phyloP scores from a whole-genome alignment of 2,797 vertebrate species.

The Kryptopterus vitreolus region DNA sequence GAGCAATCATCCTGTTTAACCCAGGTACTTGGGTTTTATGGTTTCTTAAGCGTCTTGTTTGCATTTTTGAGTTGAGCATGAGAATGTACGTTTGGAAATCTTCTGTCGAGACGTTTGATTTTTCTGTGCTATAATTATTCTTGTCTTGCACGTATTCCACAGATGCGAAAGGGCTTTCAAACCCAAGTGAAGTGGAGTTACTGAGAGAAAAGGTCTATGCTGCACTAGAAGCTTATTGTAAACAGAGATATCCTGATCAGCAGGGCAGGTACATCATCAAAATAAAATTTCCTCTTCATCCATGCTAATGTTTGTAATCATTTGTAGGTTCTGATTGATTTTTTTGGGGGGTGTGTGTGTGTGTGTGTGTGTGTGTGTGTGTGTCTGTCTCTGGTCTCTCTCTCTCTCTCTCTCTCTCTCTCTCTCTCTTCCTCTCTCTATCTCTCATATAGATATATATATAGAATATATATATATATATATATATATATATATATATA shows the following conservation, averaged over 20 bases:
- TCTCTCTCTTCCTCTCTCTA: too few relatives aligned
- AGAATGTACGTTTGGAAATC: not conserved
- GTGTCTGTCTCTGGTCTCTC: too few relatives aligned
- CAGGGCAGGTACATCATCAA: slow-evolving; percentile 81
- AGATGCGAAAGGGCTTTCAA: slow-evolving; percentile 93
- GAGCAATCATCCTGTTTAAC: slow-evolving; percentile 89
- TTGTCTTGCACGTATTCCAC: not conserved
- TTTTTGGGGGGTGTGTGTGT: too few relatives aligned
- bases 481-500: too few relatives aligned
- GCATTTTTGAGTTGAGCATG: not conserved
- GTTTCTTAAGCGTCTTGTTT: not conserved
- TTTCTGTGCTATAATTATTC: too few relatives aligned
- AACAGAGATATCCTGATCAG: slow-evolving; percentile 93
- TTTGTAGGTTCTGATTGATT: not conserved
- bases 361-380: too few relatives aligned
- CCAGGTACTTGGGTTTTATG: slow-evolving; percentile 71
- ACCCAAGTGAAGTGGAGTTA: slow-evolving; percentile 87
- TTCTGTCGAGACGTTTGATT: too few relatives aligned
- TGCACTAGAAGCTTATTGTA: slow-evolving; percentile 92
- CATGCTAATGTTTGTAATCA: not conserved
- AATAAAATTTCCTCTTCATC: not conserved
- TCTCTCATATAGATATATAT: too few relatives aligned
- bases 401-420: too few relatives aligned
- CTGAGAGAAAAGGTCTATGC: slow-evolving; percentile 91
- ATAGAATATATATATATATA: too few relatives aligned